Conservation (phyloP, 2,113 vertebrate genomes). For the Acanthochromis polyacanthus region DNA sequence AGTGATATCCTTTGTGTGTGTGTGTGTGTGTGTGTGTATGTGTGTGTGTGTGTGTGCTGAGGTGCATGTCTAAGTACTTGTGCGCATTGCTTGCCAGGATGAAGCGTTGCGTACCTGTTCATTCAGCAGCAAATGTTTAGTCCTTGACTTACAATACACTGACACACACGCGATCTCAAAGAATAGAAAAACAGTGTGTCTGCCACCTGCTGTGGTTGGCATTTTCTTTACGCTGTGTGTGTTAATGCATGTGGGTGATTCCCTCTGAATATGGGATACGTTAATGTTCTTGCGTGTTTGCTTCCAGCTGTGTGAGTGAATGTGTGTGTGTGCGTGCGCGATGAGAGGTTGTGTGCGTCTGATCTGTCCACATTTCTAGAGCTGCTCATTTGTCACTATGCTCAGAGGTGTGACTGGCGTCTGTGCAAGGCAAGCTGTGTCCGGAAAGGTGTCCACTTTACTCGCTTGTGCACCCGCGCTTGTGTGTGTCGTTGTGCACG, state of each 20-base stretch:
- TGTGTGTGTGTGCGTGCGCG: conserved; percentile 20
- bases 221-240: conserved; percentile 46
- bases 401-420: conserved; percentile 67
- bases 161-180: conserved; percentile 7
- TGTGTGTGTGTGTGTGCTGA: not conserved
- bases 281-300: conserved; percentile 42
- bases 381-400: conserved; percentile 77
- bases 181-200: conserved; percentile 6
- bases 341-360: conserved; percentile 14
- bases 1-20: not conserved
- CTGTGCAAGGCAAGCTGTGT: conserved; percentile 36
- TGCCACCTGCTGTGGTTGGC: conserved; percentile 62
- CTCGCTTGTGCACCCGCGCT: conserved; percentile 26
- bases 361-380: conserved; percentile 61
- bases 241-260: conserved; percentile 35
- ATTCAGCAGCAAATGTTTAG: conserved; percentile 44
- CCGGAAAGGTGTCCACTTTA: conserved; percentile 42
- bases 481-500: not conserved
- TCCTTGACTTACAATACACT: conserved; percentile 52
- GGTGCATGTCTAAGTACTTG: conserved; percentile 23
- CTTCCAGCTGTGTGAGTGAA: conserved; percentile 54
- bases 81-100: conserved; percentile 11
- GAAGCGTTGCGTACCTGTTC: conserved; percentile 52
- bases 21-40: not conserved
- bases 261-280: conserved; percentile 29